These are phyloP conservation scores for Agonopterix heracliana DNA, from an alignment of 2,888 invertebrate genomes.

Conservation along the genomic window DNA sequence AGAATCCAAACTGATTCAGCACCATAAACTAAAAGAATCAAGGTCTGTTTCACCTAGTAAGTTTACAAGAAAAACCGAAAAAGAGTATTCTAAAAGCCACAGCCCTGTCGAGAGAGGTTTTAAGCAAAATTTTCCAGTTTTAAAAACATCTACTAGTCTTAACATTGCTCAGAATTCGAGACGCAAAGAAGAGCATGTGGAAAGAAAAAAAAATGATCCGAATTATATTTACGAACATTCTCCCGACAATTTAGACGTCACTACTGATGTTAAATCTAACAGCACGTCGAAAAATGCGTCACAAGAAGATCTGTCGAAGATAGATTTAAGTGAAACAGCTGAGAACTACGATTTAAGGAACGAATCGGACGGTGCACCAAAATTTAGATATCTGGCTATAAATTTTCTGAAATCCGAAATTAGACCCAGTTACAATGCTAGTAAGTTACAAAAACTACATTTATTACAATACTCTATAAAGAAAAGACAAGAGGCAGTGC, in stretches of 20 bases:
- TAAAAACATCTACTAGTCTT: conserved; percentile 49
- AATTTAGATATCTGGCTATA: conserved; percentile 62
- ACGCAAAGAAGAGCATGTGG: conserved; percentile 31
- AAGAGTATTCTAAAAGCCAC: conserved; percentile 67
- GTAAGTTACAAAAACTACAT: conserved; percentile 82
- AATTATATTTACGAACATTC: conserved; percentile 64
- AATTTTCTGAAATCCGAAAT: conserved; percentile 78
- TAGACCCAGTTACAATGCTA: conserved; percentile 82
- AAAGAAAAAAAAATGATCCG: conserved; percentile 34
- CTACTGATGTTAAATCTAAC: conserved; percentile 43
- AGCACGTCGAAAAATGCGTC: conserved; percentile 39
- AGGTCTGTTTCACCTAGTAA: conserved; percentile 62
- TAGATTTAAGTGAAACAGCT: conserved; percentile 68
- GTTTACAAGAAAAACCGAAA: conserved; percentile 41
- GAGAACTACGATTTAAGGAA: conserved; percentile 63
- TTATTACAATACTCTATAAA: conserved; percentile 83
- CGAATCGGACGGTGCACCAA: conserved; percentile 53
- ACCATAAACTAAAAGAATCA: conserved; percentile 46
- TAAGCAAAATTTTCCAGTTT: conserved; percentile 50
- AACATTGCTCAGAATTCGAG: conserved; percentile 43
- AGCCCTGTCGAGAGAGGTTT: conserved; percentile 63
- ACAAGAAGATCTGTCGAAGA: conserved; percentile 51
- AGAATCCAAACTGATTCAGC: conserved; percentile 46
- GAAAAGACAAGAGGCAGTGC: conserved; percentile 79
- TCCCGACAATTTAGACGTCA: conserved; percentile 55